Evolutionary conservation across 2,113 vertebrate genomes (phyloP).

Genomic region (Ailuropoda melanoleuca): DNA sequence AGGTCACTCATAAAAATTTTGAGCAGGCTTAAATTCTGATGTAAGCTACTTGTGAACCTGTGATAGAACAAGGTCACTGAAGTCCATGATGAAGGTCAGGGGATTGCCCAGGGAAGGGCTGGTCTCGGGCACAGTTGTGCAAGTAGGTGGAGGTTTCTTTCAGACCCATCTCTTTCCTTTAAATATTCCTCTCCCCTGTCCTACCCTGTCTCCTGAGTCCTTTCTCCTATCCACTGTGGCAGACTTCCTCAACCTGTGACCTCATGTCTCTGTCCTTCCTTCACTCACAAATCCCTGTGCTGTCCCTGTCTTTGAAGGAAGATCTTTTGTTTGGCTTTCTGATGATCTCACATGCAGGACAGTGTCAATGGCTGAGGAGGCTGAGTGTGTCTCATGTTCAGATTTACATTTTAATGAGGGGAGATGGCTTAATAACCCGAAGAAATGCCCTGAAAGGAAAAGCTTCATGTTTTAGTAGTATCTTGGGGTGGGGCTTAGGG

Average conservation of each 20-base stretch:
- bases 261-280: neutral
- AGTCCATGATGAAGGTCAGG: neutral
- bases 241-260: neutral
- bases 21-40: neutral
- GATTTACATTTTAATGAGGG: conserved; percentile 29
- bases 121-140: neutral
- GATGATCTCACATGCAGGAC: neutral
- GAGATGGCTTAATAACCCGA: neutral
- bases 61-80: neutral
- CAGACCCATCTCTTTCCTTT: neutral
- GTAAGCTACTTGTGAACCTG: neutral
- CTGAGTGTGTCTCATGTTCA: neutral
- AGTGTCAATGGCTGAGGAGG: neutral
- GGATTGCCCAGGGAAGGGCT: neutral
- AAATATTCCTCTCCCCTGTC: neutral
- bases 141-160: neutral
- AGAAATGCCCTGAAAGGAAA: neutral
- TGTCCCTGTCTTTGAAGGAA: neutral
- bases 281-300: neutral
- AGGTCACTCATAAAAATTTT: neutral
- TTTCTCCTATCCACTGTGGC: neutral
- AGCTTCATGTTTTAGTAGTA: neutral
- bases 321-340: neutral
- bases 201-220: neutral
- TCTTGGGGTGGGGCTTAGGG: neutral